A percentile compares a stretch with the other conserved stretches of the same genome.
phyloP scores from a whole-genome alignment of 2,113 vertebrate genomes.

The Petromus typicus region DNA sequence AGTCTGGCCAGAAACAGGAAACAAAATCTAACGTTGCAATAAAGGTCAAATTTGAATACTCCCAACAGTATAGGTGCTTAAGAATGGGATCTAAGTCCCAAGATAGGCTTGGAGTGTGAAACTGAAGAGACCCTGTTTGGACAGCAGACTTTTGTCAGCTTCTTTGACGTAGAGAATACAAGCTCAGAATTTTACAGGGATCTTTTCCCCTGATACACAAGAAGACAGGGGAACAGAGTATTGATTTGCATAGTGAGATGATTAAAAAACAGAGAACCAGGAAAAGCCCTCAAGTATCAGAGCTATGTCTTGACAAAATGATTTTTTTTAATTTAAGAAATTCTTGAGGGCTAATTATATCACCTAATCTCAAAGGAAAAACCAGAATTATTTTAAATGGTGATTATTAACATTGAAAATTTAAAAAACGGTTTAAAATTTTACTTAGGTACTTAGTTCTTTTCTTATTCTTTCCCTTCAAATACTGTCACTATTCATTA shows the following conservation, averaged over 20 bases:
- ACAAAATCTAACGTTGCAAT: background rate
- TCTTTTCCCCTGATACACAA: background rate
- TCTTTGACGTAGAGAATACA: background rate
- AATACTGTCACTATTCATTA: background rate
- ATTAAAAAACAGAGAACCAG: conserved; percentile 29
- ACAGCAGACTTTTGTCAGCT: background rate
- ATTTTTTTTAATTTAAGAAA: conserved; percentile 27
- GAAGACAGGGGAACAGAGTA: background rate
- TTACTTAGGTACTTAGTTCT: background rate
- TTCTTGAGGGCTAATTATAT: conserved; percentile 52
- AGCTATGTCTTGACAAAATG: background rate
- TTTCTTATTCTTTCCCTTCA: background rate
- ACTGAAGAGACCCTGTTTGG: background rate
- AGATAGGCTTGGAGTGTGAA: background rate
- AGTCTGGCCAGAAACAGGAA: background rate
- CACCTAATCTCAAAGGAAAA: conserved; percentile 27
- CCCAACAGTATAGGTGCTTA: background rate
- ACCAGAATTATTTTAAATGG: conserved; percentile 58
- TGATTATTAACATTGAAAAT: conserved; percentile 46
- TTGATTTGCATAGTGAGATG: background rate
- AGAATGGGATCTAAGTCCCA: background rate
- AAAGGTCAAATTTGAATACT: background rate
- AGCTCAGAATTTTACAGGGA: background rate
- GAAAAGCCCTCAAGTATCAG: background rate
- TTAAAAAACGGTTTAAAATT: background rate